Base-by-base conservation (phyloP, 2,113 vertebrate species). In the Formicarius rufipectus region DNA sequence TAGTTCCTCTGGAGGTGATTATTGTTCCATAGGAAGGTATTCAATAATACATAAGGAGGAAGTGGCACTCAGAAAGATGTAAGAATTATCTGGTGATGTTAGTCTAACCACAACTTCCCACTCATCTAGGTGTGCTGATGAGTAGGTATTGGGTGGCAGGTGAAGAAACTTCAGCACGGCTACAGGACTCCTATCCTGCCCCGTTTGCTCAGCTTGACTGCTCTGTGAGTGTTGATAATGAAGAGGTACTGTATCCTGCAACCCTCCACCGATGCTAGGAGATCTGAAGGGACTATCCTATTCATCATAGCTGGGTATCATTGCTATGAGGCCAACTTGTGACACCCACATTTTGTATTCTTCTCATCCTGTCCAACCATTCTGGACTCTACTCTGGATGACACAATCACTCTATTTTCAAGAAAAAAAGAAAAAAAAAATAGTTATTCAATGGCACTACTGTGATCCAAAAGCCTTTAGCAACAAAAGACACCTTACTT, bases 221-320 rank as follows among this genome's bases (percentile, higher is more conserved):
- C 4, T 55, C 63, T 5, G 4, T 12, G 24, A 35, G 9, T 66
- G 18, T 45, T 44, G 52, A 52, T 3, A 63, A 31, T 7, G 20
- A 71, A 63, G 30, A 66, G 10, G 5, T 40, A 9, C 8, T 62
- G 11, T 24, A 39, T 18, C 52, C 66, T 45, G 10, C 4, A 11
- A 22, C 14, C 3, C 11, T n/a, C 14, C n/a, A 44, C 18, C 28
- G 18, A 45, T 10, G 12, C 0, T 4, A 2, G 25, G 15, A 75
- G 9, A 60, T 21, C 30, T 79, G 9, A 45, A 52, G 27, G 33
- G 23, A 30, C 14, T 27, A 19, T 31, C 25, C 13, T 31, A 7
- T 10, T 33, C 45, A 52, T 47, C 42, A 5, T 1, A 45, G 25
- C 20, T 53, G 28, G 7, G 16, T 69, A 33, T 20, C 27, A 24